Evolutionary conservation across 2,113 vertebrate species (phyloP), one percentile per base, ranked within the genome.

Genomic region (Bucco capensis): DNA sequence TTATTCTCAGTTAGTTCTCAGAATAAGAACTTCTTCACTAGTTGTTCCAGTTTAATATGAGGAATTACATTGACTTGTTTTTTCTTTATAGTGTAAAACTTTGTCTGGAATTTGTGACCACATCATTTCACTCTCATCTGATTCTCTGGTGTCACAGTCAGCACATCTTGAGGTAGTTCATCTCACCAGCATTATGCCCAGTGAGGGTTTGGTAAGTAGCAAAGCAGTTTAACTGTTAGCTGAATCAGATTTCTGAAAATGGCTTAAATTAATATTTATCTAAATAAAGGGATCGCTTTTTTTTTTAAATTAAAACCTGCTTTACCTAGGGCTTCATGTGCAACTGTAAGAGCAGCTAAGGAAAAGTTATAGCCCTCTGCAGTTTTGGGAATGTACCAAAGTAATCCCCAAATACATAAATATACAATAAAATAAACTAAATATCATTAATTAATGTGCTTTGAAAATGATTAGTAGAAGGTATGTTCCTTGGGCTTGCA

Each of bases 81-180:
- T n/a, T 79, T 58, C 83, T 83, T 96, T 25, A 49, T 82, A 99
- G 99, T 99, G 99, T 97, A 99, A 99, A 97, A 98, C 98, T 66
- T 95, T 99, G 95, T 98, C 98, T 87, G 98, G 98, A 96, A 99
- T 99, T 94, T 99, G 98, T 93, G 98, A 98, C 96, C 98, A 99
- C 97, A 98, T 99, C 97, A 98, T 98, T 96, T 98, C 98, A 14
- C 97, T 99, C 90, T 99, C 99, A 58, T 99, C 98, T 16, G 98
- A 99, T 93, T 97, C 98, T 30, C 96, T 98, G 96, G 98, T 98
- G 90, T 98, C 98, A 33, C 98, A 99, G 95, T 98, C 98, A 30
- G 98, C 98, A 61, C 98, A 98, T 77, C 97, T 98, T 91, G 98
- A 98, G 96, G 98, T 98, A 37, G 98, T 98, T 96, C 98, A 98